Evolutionary conservation across 1,140 invertebrate genomes (phyloP).

Genomic region (Lucilia sericata): DNA sequence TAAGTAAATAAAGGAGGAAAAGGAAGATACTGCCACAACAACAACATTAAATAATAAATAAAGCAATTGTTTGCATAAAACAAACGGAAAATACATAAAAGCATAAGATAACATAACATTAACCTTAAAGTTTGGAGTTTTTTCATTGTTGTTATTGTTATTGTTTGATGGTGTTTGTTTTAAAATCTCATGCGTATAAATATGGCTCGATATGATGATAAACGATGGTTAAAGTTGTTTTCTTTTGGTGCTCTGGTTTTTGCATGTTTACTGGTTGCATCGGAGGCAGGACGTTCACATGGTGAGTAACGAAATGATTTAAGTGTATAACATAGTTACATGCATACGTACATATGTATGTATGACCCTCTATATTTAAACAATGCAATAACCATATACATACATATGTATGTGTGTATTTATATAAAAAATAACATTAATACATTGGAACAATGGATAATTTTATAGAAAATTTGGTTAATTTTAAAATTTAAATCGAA

Average conservation of each 20-base stretch:
- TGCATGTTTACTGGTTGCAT: conserved; percentile 1
- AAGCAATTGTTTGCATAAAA: neutral
- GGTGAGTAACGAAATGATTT: conserved; percentile 33
- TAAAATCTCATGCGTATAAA: conserved; percentile 32
- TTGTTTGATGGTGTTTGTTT: conserved; percentile 30
- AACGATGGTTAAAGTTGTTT: conserved; percentile 45
- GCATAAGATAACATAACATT: conserved; percentile 11
- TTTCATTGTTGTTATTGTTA: neutral
- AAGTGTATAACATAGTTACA: neutral
- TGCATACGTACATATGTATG: conserved; percentile 17
- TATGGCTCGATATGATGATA: conserved; percentile 42
- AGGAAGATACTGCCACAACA: neutral
- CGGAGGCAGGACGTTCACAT: conserved; percentile 42
- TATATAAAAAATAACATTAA: too few relatives aligned
- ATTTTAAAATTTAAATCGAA: too few relatives aligned
- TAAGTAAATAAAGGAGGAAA: neutral
- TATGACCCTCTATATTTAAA: too few relatives aligned
- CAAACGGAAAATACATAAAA: neutral
- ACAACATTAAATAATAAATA: conserved; percentile 23
- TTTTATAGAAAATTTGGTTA: too few relatives aligned
- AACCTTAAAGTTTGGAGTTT: conserved; percentile 18
- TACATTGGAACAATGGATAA: too few relatives aligned
- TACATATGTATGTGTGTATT: conserved; percentile 5
- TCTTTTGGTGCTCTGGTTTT: conserved; percentile 17
- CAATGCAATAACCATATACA: too few relatives aligned